phyloP scores from a whole-genome alignment of 30 jellyfish, hydroid and myxozoan species.

The Aurelia sp. region DNA sequence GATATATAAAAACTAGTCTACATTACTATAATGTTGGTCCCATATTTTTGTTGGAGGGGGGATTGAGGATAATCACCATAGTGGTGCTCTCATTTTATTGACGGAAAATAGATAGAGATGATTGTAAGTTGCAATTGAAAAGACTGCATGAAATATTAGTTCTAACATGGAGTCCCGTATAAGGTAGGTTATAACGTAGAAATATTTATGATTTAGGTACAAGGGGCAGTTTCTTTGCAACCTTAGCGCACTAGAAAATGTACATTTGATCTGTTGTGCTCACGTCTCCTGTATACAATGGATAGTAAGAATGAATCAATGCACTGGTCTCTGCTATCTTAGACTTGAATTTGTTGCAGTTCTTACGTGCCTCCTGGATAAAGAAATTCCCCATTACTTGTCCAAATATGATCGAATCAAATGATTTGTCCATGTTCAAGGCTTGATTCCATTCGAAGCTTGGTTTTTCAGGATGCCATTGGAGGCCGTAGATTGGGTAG shows the following conservation, averaged over 20 bases:
- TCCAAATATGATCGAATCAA: conserved; percentile 41
- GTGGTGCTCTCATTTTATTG: too few relatives aligned
- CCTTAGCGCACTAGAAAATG: conserved; percentile 1
- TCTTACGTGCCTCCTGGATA: conserved; percentile 61
- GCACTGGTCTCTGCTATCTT: neutral
- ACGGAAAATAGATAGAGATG: too few relatives aligned
- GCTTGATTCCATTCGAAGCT: conserved; percentile 64
- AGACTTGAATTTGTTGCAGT: conserved; percentile 28
- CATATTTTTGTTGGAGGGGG: too few relatives aligned
- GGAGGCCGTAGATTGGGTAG: conserved; percentile 75
- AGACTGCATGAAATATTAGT: too few relatives aligned
- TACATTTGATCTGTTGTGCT: conserved; percentile 18
- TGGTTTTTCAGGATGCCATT: conserved; percentile 82
- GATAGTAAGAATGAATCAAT: conserved; percentile 21
- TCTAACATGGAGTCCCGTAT: too few relatives aligned
- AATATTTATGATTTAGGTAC: too few relatives aligned
- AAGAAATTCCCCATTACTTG: conserved; percentile 66
- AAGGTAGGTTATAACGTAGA: too few relatives aligned
- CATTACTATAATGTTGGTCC: too few relatives aligned
- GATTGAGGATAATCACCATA: too few relatives aligned
- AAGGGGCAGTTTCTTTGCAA: too few relatives aligned
- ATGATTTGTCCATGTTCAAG: conserved; percentile 58
- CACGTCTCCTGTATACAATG: conserved; percentile 26
- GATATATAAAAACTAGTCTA: too few relatives aligned
- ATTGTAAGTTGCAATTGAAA: too few relatives aligned